A percentile compares a stretch with the other conserved stretches of the same genome.
Conservation (phyloP, 2,113 vertebrate genomes). For the Erythrocercus mccallii region DNA sequence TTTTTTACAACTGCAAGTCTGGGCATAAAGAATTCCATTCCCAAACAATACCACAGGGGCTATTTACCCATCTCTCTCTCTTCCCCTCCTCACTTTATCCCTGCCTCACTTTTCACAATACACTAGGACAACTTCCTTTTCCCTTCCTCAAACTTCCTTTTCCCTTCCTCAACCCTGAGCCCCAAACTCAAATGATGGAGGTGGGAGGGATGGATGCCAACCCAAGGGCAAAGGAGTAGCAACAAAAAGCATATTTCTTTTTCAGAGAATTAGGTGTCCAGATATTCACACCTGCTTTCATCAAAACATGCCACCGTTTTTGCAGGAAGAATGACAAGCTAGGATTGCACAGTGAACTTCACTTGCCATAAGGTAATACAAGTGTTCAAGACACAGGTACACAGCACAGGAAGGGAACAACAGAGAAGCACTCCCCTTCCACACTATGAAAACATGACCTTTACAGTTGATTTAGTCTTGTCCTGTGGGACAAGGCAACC, state of each 20-base stretch:
- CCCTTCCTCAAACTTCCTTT: background rate
- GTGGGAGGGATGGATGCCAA: background rate
- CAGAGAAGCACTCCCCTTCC: background rate
- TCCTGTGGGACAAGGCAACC: background rate
- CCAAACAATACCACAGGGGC: background rate
- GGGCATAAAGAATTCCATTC: background rate
- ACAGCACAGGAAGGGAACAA: background rate
- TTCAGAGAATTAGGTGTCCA: background rate
- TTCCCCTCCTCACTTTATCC: background rate
- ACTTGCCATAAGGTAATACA: background rate
- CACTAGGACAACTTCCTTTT: background rate
- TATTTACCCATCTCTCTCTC: background rate
- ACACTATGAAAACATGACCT: background rate
- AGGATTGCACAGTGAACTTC: background rate
- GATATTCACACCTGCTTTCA: background rate
- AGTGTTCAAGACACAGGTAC: background rate
- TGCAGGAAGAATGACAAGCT: background rate
- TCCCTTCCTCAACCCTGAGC: background rate
- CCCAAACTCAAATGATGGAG: background rate
- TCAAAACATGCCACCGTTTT: background rate
- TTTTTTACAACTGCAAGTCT: background rate
- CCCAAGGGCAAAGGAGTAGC: background rate
- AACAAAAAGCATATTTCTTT: background rate
- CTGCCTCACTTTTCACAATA: background rate
- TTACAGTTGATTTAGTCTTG: background rate